Base-by-base conservation (phyloP, 2,888 invertebrate species). In the Plutella xylostella region DNA sequence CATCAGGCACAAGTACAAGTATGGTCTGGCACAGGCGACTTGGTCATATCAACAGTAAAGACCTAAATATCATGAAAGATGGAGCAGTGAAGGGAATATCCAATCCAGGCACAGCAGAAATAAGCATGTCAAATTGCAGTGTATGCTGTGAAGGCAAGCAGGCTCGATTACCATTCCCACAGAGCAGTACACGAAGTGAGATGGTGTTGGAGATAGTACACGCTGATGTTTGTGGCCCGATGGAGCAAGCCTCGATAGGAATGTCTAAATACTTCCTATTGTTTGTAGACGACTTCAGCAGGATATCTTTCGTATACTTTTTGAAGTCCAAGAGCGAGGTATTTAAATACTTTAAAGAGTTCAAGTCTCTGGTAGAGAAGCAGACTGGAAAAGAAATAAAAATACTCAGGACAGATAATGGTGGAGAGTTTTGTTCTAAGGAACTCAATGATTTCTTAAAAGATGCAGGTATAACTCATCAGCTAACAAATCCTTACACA, bases 401-500 rank as follows among this genome's bases (percentile, higher is more conserved):
- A 30, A 41, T 48, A 12, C 20, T 51, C 12, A n/a, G 48, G 3
- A 40, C 28, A 22, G 51, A 51, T 45, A 51, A 51, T 43, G 55
- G 59, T 9, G 22, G 39, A 20, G 55, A 56, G 37, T 57, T 45
- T 38, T 46, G 49, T 12, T 52, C 38, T 38, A 43, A 35, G 2
- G 48, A 50, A 12, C 49, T 62, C 38, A 45, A 54, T 2, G 44
- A 45, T 7, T 57, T 45, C 38, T 46, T 58, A 11, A 45, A 28
- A 20, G 34, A 41, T 7, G 30, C 43, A 9, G 58, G 56, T 21
- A 63, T 60, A 2, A 34, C 38, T 2, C 58, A 60, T 44, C 49
- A 58, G 35, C 43, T 40, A 2, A 54, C 56, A 1, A 48, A 54
- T 6, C 48, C 58, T 0, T 51, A 60, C 30, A 56, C 49, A 4